These are phyloP conservation scores for Holacanthus passer DNA, from an alignment of 2,113 vertebrate species.

Conservation along the genomic window DNA sequence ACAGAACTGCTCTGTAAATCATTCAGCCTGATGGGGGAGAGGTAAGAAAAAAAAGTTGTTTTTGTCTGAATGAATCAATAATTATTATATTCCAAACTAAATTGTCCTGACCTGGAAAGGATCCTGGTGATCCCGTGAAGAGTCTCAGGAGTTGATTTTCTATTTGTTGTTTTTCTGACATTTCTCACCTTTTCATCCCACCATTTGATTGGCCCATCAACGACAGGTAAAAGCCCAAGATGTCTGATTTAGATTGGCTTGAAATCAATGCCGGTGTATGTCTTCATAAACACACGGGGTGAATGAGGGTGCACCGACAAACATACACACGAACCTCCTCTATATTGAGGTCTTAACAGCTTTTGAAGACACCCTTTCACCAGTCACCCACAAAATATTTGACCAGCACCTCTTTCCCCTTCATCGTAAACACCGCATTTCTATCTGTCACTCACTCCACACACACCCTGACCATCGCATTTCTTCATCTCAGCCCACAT, in stretches of 20 bases:
- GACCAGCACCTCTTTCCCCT: slow-evolving; percentile 28
- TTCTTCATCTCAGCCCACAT: slow-evolving; percentile 20
- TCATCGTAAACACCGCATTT: slow-evolving; percentile 40
- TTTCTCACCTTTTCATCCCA: slow-evolving; percentile 26
- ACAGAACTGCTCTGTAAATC: slow-evolving; percentile 54
- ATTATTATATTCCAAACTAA: slow-evolving; percentile 31
- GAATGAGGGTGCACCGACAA: slow-evolving; percentile 16
- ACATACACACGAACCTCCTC: slow-evolving; percentile 1
- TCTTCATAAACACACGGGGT: slow-evolving; percentile 35
- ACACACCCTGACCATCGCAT: slow-evolving; percentile 11
- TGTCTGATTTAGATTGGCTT: slow-evolving; percentile 28
- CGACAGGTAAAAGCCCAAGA: slow-evolving; percentile 26
- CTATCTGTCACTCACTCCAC: slow-evolving; percentile 18
- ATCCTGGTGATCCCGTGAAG: not conserved
- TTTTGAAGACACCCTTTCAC: slow-evolving; percentile 64
- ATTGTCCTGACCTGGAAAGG: not conserved
- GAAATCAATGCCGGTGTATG: slow-evolving; percentile 21
- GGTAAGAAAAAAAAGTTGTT: not conserved
- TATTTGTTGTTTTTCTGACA: slow-evolving; percentile 26
- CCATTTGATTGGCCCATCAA: slow-evolving; percentile 44
- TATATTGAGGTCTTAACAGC: slow-evolving; percentile 58
- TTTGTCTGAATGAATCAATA: slow-evolving; percentile 34
- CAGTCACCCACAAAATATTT: slow-evolving; percentile 61
- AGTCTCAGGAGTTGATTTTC: not conserved
- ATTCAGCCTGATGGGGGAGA: slow-evolving; percentile 10